A percentile compares a stretch with the other conserved stretches of the same genome.
phyloP scores from a whole-genome alignment of 1,140 invertebrate genomes.

The Lysiphlebus fabarum region DNA sequence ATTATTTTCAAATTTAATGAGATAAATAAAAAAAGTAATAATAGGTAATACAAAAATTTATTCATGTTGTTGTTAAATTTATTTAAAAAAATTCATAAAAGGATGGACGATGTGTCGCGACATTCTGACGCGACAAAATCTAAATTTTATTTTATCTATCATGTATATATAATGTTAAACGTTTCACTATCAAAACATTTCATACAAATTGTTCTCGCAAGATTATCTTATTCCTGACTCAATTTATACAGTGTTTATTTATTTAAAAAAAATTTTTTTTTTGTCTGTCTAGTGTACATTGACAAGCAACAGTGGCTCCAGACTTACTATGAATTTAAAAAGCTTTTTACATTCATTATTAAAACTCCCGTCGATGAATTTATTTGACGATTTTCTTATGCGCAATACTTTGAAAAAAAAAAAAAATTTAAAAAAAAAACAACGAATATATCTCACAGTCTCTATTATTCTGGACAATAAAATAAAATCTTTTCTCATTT shows the following conservation, averaged over 20 bases:
- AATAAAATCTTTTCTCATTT: too few species aligned
- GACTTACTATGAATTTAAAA: neutral
- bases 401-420: neutral
- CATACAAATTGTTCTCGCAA: neutral
- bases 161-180: too few species aligned
- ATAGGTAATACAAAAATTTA: too few species aligned
- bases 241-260: too few species aligned
- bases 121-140: neutral
- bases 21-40: neutral
- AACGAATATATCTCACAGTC: too few species aligned
- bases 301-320: neutral
- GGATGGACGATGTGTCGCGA: neutral
- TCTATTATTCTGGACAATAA: too few species aligned
- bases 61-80: too few species aligned
- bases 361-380: neutral
- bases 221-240: neutral
- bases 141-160: neutral
- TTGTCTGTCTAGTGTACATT: neutral
- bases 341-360: neutral
- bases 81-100: too few species aligned
- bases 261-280: too few species aligned
- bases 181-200: too few species aligned
- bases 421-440: constrained; percentile 1
- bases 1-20: neutral
- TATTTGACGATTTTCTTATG: neutral